Evolutionary conservation across 2,113 vertebrate species (phyloP), one percentile per base, ranked within the genome.

Genomic region (Clinocottus analis): DNA sequence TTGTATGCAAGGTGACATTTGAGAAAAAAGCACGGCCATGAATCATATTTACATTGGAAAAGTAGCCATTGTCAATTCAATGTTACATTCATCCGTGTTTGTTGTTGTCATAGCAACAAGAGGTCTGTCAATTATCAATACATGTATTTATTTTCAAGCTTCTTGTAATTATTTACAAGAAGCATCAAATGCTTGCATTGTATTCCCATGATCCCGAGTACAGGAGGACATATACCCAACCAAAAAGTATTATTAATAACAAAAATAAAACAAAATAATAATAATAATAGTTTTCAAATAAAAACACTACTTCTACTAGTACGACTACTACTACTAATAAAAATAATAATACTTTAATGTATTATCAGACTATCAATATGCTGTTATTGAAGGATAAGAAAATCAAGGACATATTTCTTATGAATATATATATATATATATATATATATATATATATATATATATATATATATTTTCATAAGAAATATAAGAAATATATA

Each of bases 1-100:
- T 82, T 87, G 79, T 0, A 86, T 85, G 64, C 1, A 8, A 73
- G 55, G 45, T 25, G 33, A 73, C 13, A 39, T 64, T 78, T 31
- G 58, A 74, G 55, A 59, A n/a, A 21, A 61, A n/a, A 43, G 47
- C 13, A 33, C 39, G 29, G 27, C 21, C 41, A 72, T 7, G 4
- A 27, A 25, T 60, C 45, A 21, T 37, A 67, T 45, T 51, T 27
- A 55, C 21, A 59, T 9, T 27, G 27, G 19, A 33, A 39, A 23
- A 62, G 10, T 8, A 47, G 3, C 6, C 10, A 7, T 11, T n/a
- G 29, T 72, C 29, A 14, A 2, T 39, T 12, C 16, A n/a, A 23
- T 27, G 27, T 3, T 27, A 0, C 23, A 33, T 47, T 45, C 14
- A n/a, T 83, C 2, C 10, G 49, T 17, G 21, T 53, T n/a, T 10